Percentiles rank a stretch among this genome's conserved stretches.
phyloP scores from a whole-genome alignment of 1,140 invertebrate species.

The Oscheius sp. region DNA sequence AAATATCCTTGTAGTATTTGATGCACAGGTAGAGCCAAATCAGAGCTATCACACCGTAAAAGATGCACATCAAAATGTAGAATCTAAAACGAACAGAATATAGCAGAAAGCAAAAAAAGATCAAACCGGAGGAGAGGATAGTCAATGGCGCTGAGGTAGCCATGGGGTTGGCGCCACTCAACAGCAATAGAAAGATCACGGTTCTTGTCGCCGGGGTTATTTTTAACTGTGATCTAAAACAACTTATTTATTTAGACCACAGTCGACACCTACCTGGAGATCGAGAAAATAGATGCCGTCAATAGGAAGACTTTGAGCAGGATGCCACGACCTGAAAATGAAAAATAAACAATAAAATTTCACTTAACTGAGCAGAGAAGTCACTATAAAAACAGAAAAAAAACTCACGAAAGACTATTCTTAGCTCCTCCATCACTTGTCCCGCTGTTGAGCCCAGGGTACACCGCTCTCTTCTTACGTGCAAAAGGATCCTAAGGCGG shows the following conservation, averaged over 20 bases:
- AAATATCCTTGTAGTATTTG: conserved; percentile 75
- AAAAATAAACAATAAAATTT: background rate
- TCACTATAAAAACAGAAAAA: conserved; percentile 20
- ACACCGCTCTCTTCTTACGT: conserved; percentile 39
- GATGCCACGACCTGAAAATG: conserved; percentile 54
- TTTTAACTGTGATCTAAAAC: conserved; percentile 3
- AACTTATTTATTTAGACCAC: background rate
- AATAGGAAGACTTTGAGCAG: conserved; percentile 50
- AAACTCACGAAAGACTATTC: conserved; percentile 43
- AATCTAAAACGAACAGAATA: conserved; percentile 65
- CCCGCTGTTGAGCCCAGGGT: conserved; percentile 50
- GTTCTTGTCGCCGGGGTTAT: background rate
- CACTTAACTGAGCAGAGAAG: background rate
- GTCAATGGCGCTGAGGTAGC: conserved; percentile 58
- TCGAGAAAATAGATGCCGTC: conserved; percentile 59
- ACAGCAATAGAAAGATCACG: conserved; percentile 49
- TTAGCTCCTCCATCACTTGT: conserved; percentile 59
- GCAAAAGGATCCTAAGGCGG: background rate
- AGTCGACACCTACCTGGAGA: conserved; percentile 43
- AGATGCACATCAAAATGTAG: conserved; percentile 82
- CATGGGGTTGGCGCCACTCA: conserved; percentile 58
- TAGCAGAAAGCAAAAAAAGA: background rate
- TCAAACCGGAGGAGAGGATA: conserved; percentile 48
- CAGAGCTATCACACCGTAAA: conserved; percentile 79
- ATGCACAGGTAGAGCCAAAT: conserved; percentile 79